phyloP scores from a whole-genome alignment of 2,113 vertebrate species.

The pig (Sus scrofa) region T2T-Sscrofa CM000824.6:65714501-65715000 shows the following conservation, averaged over 20 bases:
- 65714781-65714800: background rate
- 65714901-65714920: accelerated
- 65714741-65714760: background rate
- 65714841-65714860: background rate
- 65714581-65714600: background rate
- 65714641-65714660: background rate
- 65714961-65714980: background rate
- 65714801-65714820: background rate
- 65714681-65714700: background rate
- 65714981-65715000: background rate
- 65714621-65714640: background rate
- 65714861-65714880: background rate
- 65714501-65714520: background rate
- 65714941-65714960: background rate
- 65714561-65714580: background rate
- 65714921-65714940: background rate
- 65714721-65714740: background rate
- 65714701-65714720: background rate
- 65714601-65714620: background rate
- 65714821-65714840: background rate
- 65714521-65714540: background rate
- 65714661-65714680: background rate
- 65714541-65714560: background rate
- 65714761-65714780: background rate
- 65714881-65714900: background rate